These are phyloP conservation scores for Parthenolecanium corni DNA, from an alignment of 2,888 invertebrate genomes.

Conservation along the genomic window DNA sequence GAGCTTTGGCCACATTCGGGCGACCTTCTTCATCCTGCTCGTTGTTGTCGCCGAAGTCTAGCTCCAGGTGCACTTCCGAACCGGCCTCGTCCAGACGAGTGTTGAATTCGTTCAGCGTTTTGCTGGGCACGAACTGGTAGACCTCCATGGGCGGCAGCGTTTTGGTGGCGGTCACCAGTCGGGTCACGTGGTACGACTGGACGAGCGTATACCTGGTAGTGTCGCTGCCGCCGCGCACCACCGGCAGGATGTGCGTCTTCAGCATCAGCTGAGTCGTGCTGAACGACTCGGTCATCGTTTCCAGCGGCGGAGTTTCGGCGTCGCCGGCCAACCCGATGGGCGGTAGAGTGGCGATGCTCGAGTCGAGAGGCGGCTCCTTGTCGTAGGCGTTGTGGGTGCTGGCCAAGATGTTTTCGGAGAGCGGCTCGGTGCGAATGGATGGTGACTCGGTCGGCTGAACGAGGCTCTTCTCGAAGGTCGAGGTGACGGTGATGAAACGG, in stretches of 20 bases:
- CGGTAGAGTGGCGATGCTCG: constrained; percentile 71
- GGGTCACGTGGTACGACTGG: constrained; percentile 77
- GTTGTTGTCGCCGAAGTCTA: constrained; percentile 73
- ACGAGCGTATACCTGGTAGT: constrained; percentile 69
- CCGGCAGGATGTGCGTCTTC: constrained; percentile 78
- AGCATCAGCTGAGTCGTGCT: constrained; percentile 79
- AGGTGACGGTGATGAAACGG: constrained; percentile 74
- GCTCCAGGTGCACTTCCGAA: constrained; percentile 70
- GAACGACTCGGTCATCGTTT: constrained; percentile 81
- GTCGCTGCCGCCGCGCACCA: constrained; percentile 59
- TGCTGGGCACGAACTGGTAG: constrained; percentile 75
- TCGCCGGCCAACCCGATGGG: constrained; percentile 59
- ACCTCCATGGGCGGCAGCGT: constrained; percentile 77
- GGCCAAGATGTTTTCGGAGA: constrained; percentile 77
- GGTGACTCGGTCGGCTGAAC: constrained; percentile 37
- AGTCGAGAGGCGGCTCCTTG: constrained; percentile 55
- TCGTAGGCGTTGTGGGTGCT: constrained; percentile 57
- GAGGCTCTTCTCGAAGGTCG: constrained; percentile 68
- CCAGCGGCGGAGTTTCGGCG: constrained; percentile 72
- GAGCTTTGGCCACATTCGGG: constrained; percentile 40
- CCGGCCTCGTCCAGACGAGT: constrained; percentile 79
- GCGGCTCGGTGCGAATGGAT: constrained; percentile 49
- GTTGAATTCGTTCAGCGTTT: constrained; percentile 77
- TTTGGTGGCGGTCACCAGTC: constrained; percentile 79
- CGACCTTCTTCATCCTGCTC: constrained; percentile 41